Percentiles rank a stretch among this genome's conserved stretches.
phyloP scores from a whole-genome alignment of 2,888 invertebrate genomes.

The Euphydryas editha region DNA sequence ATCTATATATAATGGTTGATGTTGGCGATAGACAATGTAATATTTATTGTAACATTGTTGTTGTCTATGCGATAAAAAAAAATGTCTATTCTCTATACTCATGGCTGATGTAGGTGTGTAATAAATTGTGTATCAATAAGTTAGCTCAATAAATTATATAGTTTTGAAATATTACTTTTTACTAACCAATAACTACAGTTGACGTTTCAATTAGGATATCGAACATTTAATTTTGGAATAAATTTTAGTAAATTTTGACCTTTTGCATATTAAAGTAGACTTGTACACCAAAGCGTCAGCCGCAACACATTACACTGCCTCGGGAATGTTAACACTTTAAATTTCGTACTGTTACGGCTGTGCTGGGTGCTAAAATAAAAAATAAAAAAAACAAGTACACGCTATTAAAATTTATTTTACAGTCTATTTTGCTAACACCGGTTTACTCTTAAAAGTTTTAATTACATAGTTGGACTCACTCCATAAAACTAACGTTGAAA shows the following conservation, averaged over 20 bases:
- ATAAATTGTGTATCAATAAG: too few relatives aligned
- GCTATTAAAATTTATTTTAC: constrained; percentile 40
- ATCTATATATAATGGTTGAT: too few relatives aligned
- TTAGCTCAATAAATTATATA: too few relatives aligned
- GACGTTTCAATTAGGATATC: too few relatives aligned
- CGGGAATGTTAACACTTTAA: constrained; percentile 24
- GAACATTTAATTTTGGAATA: too few relatives aligned
- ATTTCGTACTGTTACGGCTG: constrained; percentile 24
- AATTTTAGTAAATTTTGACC: background rate
- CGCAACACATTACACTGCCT: background rate
- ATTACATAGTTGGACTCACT: constrained; percentile 38
- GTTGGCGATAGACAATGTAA: too few relatives aligned
- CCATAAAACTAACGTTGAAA: constrained; percentile 34
- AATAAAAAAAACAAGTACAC: constrained; percentile 16
- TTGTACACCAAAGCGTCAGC: constrained; percentile 9
- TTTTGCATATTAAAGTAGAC: constrained; percentile 5
- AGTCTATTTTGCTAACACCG: constrained; percentile 37
- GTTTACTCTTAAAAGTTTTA: constrained; percentile 39
- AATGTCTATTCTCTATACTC: too few relatives aligned
- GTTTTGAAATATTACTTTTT: too few relatives aligned
- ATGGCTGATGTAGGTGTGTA: too few relatives aligned
- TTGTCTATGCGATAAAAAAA: too few relatives aligned
- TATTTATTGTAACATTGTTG: too few relatives aligned
- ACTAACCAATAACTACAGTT: too few relatives aligned
- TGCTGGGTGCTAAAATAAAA: constrained; percentile 21